phyloP scores from a whole-genome alignment of 53 echinoderm and acorn worm genomes.

The Crossaster papposus region DNA sequence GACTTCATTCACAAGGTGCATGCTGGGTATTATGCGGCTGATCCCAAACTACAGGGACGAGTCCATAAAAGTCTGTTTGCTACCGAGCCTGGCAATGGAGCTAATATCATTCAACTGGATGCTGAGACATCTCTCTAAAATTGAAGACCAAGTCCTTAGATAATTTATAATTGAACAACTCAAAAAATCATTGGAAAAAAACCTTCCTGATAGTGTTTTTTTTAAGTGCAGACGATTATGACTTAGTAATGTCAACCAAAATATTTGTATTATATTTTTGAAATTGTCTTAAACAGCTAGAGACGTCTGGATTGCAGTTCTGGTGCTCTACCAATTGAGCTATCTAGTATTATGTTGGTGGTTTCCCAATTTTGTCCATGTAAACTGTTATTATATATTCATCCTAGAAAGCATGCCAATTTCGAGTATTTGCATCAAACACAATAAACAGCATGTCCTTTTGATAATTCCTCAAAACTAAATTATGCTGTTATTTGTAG shows the following conservation, averaged over 20 bases:
- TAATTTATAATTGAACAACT: background rate
- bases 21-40: constrained; percentile 70
- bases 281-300: background rate
- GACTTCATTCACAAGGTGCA: constrained; percentile 78
- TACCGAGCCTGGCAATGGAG: constrained; percentile 81
- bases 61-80: constrained; percentile 77
- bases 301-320: too few species aligned
- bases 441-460: too few species aligned
- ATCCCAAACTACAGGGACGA: constrained; percentile 69
- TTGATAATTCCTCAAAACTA: too few species aligned
- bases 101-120: constrained; percentile 51
- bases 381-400: too few species aligned
- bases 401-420: too few species aligned
- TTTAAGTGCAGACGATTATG: background rate
- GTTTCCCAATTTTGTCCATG: too few species aligned
- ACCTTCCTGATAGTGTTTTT: background rate
- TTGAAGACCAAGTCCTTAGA: background rate
- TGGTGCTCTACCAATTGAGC: too few species aligned
- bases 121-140: constrained; percentile 35
- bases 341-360: too few species aligned
- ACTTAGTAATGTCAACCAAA: background rate
- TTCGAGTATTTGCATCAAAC: too few species aligned
- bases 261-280: background rate
- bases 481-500: too few species aligned
- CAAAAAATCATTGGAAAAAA: background rate